These are phyloP conservation scores for Pygoscelis antarcticus DNA, from an alignment of 2,113 vertebrate species.

Conservation along the genomic window DNA sequence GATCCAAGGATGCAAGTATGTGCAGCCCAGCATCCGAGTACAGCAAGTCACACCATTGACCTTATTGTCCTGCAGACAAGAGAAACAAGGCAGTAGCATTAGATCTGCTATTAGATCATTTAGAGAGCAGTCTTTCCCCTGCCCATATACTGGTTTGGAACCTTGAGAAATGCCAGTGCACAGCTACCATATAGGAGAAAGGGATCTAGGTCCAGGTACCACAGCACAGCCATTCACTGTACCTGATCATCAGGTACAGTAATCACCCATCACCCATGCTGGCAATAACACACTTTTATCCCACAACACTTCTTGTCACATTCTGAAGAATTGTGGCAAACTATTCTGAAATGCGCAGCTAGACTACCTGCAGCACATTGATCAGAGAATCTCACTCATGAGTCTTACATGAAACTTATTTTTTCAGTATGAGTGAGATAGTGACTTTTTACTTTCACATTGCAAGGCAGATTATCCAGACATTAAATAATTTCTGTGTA, in stretches of 20 bases:
- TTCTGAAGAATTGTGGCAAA: not conserved
- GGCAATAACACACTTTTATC: not conserved
- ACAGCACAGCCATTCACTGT: not conserved
- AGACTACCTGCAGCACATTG: not conserved
- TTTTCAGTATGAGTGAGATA: not conserved
- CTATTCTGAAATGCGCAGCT: not conserved
- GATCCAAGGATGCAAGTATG: conserved; percentile 92
- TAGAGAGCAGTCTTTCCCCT: not conserved
- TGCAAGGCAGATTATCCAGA: not conserved
- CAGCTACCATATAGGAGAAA: not conserved
- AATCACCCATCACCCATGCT: accelerated
- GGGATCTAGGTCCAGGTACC: not conserved
- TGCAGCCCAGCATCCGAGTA: conserved; percentile 93
- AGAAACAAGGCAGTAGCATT: conserved; percentile 2
- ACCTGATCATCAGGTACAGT: not conserved
- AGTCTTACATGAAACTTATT: not conserved
- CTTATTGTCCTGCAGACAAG: conserved; percentile 89
- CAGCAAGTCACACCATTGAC: conserved; percentile 98
- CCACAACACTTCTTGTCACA: not conserved
- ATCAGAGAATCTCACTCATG: not conserved
- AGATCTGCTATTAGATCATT: not conserved
- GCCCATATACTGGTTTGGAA: not conserved
- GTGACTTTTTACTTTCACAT: not conserved
- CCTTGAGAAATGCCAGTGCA: not conserved
- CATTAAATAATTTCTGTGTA: not conserved